Evolutionary conservation across 2,113 vertebrate genomes (phyloP), one percentile per base, ranked within the genome.

Genomic region (Anas platyrhynchos): DNA sequence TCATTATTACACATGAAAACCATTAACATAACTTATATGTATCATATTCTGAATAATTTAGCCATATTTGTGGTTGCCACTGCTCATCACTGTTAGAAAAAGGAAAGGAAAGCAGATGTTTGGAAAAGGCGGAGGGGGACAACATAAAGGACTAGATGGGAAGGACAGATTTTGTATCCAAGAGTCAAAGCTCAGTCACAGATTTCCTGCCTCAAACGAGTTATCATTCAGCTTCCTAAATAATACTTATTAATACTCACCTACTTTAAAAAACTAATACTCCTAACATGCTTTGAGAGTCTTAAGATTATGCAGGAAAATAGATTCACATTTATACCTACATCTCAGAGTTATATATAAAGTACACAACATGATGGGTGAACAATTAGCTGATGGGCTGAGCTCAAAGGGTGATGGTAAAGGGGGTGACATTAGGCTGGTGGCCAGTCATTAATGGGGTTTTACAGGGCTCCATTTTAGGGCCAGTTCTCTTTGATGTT

Each of bases 141-240:
- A 34, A 34, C 34, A 34, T 34, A 34, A 34, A 34, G 34, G 34
- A 34, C 34, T 34, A 34, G 34, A 34, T 34, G 34, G 34, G 34
- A 34, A 34, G 34, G 92, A 88, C 59, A 56, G 32, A 83, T 80
- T 77, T 88, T 74, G 31, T 43, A 52, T 56, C 73, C 80, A 72
- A 22, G 31, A 58, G n/a, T 73, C 71, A 85, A 20, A 93, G 54
- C 20, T 89, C 48, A 76, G 46, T 63, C 52, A 71, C 80, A 84
- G 69, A 93, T 34, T 97, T 94, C 91, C 83, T 94, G 69, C 32
- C 83, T 78, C 86, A 94, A 69, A 90, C 8, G 26, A 68, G 13
- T 38, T 4, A 34, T n/a, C 10, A 9, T 62, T 83, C 76, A n/a
- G 34, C 75, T 74, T 55, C 43, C 11, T 54, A 77, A 88, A 69